Conservation (phyloP, 2,797 vertebrate species). For the Podargus strigoides region DNA sequence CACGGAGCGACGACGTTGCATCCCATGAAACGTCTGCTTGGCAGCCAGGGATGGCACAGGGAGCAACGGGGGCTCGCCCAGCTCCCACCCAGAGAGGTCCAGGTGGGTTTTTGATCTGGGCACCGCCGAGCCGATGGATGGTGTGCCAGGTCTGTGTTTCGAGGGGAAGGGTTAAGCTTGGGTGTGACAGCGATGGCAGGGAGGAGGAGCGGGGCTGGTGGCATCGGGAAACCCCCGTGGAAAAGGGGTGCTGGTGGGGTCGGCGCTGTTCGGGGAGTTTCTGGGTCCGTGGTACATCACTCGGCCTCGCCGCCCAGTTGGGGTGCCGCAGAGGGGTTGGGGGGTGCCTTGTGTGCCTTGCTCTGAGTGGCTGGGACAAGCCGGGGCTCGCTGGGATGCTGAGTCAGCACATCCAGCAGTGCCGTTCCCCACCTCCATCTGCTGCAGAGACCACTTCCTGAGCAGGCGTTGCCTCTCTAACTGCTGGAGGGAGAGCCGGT, state of each 20-base stretch:
- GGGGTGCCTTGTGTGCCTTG: too few species aligned
- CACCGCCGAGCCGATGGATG: too few species aligned
- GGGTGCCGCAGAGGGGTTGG: background rate
- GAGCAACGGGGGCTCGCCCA: too few species aligned
- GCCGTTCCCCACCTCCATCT: background rate
- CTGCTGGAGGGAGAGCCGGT: background rate
- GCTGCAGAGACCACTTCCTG: background rate
- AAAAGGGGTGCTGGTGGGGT: background rate
- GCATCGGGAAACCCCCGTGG: background rate
- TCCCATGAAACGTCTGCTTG: too few species aligned
- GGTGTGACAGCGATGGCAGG: background rate
- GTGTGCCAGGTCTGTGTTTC: rapidly evolving
- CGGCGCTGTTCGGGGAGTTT: rapidly evolving
- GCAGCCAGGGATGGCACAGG: too few species aligned
- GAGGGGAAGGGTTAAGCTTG: background rate
- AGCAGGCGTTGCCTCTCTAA: background rate
- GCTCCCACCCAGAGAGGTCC: too few species aligned
- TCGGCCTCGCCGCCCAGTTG: rapidly evolving
- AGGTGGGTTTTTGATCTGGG: too few species aligned
- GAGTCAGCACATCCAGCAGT: background rate
- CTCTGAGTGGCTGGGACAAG: rapidly evolving
- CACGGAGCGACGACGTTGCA: too few species aligned
- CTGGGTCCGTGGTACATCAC: rapidly evolving
- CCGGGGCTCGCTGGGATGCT: background rate
- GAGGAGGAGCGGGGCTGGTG: background rate